These are phyloP conservation scores for Lacerta viridis DNA, from an alignment of 2,797 vertebrate species.

Conservation along the genomic window DNA sequence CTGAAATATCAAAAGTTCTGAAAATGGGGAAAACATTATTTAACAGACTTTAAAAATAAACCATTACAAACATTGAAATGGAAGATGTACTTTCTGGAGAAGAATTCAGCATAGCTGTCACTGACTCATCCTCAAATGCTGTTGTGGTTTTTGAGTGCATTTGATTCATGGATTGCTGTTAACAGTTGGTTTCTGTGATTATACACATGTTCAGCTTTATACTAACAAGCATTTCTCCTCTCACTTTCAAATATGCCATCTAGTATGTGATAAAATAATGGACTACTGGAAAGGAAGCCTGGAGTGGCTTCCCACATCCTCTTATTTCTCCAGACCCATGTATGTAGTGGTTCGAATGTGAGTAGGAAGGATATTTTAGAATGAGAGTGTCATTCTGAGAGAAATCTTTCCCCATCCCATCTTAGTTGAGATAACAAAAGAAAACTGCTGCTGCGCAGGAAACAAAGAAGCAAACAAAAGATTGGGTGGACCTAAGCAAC, in stretches of 20 bases:
- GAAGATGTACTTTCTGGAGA: neutral
- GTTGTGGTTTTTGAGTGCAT: neutral
- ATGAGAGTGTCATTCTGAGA: too few relatives aligned
- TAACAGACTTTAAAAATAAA: neutral
- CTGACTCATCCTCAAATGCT: neutral
- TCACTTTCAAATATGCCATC: neutral
- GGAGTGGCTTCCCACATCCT: neutral
- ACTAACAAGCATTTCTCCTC: neutral
- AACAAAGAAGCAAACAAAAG: neutral
- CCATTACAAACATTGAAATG: neutral
- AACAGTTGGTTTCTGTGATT: neutral
- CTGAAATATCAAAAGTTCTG: conserved; percentile 21
- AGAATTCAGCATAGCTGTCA: neutral
- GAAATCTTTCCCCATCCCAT: neutral
- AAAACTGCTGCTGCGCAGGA: neutral
- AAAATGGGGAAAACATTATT: neutral
- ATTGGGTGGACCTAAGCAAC: neutral
- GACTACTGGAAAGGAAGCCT: neutral
- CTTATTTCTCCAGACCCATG: neutral
- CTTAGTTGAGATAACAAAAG: neutral
- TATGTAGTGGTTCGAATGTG: neutral
- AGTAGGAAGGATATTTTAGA: too few relatives aligned
- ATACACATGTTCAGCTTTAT: neutral
- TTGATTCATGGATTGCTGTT: neutral
- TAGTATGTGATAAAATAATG: neutral